A percentile compares a stretch with the other conserved stretches of the same genome.
Conservation (phyloP, 2,797 vertebrate genomes). For the Rhinophrynus dorsalis region DNA sequence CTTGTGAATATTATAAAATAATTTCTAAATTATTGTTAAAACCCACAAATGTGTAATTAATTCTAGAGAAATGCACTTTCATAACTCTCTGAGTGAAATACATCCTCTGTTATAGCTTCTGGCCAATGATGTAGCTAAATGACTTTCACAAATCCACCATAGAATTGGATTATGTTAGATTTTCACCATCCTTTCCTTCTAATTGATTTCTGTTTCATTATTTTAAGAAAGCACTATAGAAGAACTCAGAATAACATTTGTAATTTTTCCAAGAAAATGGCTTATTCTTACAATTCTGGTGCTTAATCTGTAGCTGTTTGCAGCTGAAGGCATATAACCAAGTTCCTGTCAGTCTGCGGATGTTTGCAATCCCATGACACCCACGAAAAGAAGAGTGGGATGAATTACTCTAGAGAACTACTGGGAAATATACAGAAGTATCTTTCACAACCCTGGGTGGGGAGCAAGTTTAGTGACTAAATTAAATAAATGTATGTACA, state of each 20-base stretch:
- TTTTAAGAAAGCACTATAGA: background rate
- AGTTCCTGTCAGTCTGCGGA: conserved; percentile 79
- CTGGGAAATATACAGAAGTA: conserved; percentile 69
- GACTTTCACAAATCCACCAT: background rate
- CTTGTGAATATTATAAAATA: no score
- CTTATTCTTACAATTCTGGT: conserved; percentile 27
- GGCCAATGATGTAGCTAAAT: background rate
- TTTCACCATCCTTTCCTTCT: background rate
- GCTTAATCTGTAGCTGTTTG: conserved; percentile 33
- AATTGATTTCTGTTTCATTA: background rate
- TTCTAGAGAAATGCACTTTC: no score
- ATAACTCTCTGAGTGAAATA: no score
- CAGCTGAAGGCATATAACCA: conserved; percentile 73
- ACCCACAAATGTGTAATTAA: no score
- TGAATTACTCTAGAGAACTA: conserved; percentile 71
- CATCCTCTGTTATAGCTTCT: background rate
- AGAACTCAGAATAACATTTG: background rate
- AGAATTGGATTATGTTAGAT: background rate
- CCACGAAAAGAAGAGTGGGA: conserved; percentile 74
- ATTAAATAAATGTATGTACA: conserved; percentile 44
- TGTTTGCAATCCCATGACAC: conserved; percentile 78
- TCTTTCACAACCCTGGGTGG: conserved; percentile 62
- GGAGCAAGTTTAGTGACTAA: conserved; percentile 61
- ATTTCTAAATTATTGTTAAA: no score
- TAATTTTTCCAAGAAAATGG: conserved; percentile 4